A percentile compares a stretch with the other conserved stretches of the same genome.
phyloP scores from a whole-genome alignment of 2,888 invertebrate species.

The Himalopsyche kuldschensis region DNA sequence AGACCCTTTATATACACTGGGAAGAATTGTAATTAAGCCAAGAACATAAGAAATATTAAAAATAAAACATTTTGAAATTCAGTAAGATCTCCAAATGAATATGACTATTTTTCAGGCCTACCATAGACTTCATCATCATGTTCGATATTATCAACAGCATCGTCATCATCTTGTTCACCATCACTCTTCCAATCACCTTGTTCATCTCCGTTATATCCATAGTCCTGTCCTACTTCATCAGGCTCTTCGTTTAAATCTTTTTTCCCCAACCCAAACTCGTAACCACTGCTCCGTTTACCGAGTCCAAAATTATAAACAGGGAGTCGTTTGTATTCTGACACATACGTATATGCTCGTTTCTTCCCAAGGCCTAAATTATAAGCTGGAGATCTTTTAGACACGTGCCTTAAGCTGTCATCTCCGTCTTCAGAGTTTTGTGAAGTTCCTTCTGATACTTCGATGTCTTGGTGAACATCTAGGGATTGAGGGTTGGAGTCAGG shows the following conservation, averaged over 20 bases:
- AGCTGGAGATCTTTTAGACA: constrained; percentile 51
- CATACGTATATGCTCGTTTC: constrained; percentile 60
- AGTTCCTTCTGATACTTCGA: neutral
- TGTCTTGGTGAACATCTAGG: neutral
- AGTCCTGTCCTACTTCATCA: neutral
- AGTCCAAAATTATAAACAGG: constrained; percentile 64
- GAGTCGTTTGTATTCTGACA: constrained; percentile 65
- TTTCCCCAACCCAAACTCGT: constrained; percentile 56
- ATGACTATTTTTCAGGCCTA: neutral
- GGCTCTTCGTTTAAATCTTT: constrained; percentile 33
- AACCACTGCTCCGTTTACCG: constrained; percentile 58
- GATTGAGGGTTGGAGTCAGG: neutral
- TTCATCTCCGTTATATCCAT: neutral
- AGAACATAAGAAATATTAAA: no score
- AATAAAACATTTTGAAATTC: no score
- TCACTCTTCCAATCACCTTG: constrained; percentile 41
- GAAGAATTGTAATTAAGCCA: no score
- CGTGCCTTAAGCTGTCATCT: neutral
- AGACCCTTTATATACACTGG: no score
- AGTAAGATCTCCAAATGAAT: no score
- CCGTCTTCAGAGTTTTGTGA: constrained; percentile 47
- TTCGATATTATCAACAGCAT: constrained; percentile 43
- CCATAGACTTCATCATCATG: neutral
- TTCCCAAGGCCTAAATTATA: constrained; percentile 61
- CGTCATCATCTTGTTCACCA: constrained; percentile 49